Evolutionary conservation across 2,797 vertebrate genomes (phyloP).

Genomic region (Pterois miles): DNA sequence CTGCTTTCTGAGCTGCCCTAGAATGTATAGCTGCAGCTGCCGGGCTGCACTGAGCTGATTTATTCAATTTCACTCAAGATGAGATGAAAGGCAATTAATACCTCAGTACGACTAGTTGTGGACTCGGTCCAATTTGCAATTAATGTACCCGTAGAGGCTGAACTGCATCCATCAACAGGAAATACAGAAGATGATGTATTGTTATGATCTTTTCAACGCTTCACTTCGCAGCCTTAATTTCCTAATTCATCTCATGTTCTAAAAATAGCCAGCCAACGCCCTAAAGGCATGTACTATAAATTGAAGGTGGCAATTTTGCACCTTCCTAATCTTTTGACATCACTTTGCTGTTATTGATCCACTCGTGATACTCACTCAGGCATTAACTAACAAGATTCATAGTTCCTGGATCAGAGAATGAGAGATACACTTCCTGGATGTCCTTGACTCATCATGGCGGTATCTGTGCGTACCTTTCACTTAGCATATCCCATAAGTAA

Average conservation of each 20-base stretch:
- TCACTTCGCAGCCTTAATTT: slow-evolving; percentile 37
- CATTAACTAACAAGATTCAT: slow-evolving; percentile 63
- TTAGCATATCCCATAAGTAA: slow-evolving; percentile 17
- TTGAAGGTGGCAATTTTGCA: slow-evolving; percentile 52
- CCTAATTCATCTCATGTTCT: slow-evolving; percentile 34
- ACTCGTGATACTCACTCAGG: slow-evolving; percentile 22
- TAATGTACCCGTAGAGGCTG: slow-evolving; percentile 1
- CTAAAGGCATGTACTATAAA: slow-evolving; percentile 33
- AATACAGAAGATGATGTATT: neutral
- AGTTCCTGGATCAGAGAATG: slow-evolving; percentile 32
- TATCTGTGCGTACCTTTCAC: neutral
- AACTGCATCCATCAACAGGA: slow-evolving; percentile 19
- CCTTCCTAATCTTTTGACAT: slow-evolving; percentile 43
- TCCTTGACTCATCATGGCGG: slow-evolving; percentile 67
- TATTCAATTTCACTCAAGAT: slow-evolving; percentile 31
- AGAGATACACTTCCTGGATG: slow-evolving; percentile 54
- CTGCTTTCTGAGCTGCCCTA: neutral
- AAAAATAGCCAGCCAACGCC: slow-evolving; percentile 53
- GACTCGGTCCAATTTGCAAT: slow-evolving; percentile 22
- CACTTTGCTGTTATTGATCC: slow-evolving; percentile 66
- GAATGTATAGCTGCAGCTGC: neutral
- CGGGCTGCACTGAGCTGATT: slow-evolving; percentile 11
- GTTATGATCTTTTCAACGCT: slow-evolving; percentile 13
- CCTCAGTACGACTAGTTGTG: slow-evolving; percentile 19
- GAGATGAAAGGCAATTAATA: slow-evolving; percentile 36